Evolutionary conservation across 2,113 vertebrate species (phyloP), one percentile per base, ranked within the genome.

Genomic region (Dromaius novaehollandiae): DNA sequence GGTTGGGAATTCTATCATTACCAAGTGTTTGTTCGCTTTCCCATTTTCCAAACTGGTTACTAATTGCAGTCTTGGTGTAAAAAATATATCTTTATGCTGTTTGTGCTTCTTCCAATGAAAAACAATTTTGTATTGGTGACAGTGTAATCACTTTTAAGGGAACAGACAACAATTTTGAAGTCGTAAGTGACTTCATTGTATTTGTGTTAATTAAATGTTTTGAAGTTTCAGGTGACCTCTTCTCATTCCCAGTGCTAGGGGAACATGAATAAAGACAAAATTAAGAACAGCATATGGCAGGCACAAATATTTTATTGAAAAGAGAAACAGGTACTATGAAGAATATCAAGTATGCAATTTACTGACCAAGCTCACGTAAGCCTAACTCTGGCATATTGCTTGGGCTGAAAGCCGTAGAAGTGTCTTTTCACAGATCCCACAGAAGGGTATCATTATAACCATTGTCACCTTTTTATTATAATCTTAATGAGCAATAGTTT

Each of bases 181-280:
- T 48, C 93, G 65, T 73, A 96, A 86, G n/a, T 77, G 58, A 88
- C 82, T 93, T 91, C 82, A 79, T 24, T 78, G 50, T 22, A 56
- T 51, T 71, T 64, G 63, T 80, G 77, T 95, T 97, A 97, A 97
- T 96, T 95, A 95, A 84, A 74, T 80, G 73, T 71, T 93, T 95
- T 84, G 82, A 94, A 82, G 68, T 89, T 96, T 88, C 4, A 3
- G 18, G 28, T 88, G 78, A 92, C 89, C 77, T 95, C 95, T 85
- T 70, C 87, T 94, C 44, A 71, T 69, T 91, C 87, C 50, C 77
- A 53, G 53, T 68, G 69, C 66, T 80, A 88, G n/a, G 28, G 56
- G 77, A 91, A 61, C 18, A 53, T 20, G 75, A 96, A 91, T 38
- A 86, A 83, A 96, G 28, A 61, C 40, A 92, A 96, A 88, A 81